Evolutionary conservation across 2,797 vertebrate species (phyloP).

Genomic region (Diplodus puntazzo): DNA sequence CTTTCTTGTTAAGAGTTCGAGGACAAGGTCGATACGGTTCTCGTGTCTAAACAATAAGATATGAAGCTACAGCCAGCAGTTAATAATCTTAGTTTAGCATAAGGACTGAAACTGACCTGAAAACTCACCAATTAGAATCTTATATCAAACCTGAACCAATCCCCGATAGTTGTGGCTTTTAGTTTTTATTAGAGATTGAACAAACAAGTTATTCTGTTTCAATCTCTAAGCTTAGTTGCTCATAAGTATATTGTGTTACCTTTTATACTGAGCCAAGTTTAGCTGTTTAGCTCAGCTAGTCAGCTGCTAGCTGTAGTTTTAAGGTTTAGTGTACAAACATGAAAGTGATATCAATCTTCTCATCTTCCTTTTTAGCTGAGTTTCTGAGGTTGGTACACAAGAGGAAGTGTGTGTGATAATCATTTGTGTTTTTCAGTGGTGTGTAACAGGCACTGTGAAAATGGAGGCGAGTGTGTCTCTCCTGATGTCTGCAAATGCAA

Average conservation of each 20-base stretch:
- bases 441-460: slow-evolving; percentile 95
- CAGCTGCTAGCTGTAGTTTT: too few species aligned
- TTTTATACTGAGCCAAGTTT: too few species aligned
- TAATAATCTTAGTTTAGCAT: not conserved
- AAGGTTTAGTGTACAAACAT: too few species aligned
- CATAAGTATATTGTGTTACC: too few species aligned
- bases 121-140: too few species aligned
- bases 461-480: slow-evolving; percentile 90
- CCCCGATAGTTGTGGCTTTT: too few species aligned
- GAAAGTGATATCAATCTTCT: too few species aligned
- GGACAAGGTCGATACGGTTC: not conserved
- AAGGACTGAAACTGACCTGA: not conserved
- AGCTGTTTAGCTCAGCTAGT: too few species aligned
- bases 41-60: not conserved
- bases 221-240: too few species aligned
- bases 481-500: slow-evolving; percentile 91
- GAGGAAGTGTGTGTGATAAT: not conserved
- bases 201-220: too few species aligned
- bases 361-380: not conserved
- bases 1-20: not conserved
- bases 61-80: not conserved
- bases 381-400: not conserved
- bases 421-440: slow-evolving; percentile 85
- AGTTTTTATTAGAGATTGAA: too few species aligned
- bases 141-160: too few species aligned